Conservation (phyloP, 2,888 invertebrate species). For the Siphlonurus alternatus region DNA sequence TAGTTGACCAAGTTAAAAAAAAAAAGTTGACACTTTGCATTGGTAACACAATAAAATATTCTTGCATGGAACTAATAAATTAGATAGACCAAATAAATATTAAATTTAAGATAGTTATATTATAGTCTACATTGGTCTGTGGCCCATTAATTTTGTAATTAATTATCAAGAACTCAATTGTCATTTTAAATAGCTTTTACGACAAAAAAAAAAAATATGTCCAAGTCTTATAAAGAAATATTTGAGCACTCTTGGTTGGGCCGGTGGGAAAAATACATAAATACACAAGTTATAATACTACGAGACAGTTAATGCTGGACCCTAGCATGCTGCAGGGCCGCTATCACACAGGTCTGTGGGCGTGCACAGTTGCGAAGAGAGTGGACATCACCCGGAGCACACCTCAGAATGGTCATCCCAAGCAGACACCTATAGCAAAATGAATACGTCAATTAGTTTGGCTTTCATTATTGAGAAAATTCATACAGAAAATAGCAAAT, state of each 20-base stretch:
- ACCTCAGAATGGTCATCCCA: slow-evolving; percentile 81
- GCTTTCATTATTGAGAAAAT: slow-evolving; percentile 10
- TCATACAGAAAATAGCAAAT: too few relatives aligned
- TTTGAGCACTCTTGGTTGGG: not conserved
- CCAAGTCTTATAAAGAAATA: too few relatives aligned
- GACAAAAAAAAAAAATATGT: too few relatives aligned
- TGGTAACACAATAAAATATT: too few relatives aligned
- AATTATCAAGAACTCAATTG: too few relatives aligned
- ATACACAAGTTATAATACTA: not conserved
- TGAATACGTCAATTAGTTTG: slow-evolving; percentile 10
- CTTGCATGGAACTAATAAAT: too few relatives aligned
- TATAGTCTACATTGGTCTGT: not conserved
- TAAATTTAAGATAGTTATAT: too few relatives aligned
- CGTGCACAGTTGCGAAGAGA: not conserved
- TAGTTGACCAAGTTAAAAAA: too few relatives aligned
- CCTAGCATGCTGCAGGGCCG: not conserved
- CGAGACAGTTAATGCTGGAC: too few relatives aligned
- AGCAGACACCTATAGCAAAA: slow-evolving; percentile 49
- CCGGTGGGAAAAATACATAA: not conserved
- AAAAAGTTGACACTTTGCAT: too few relatives aligned
- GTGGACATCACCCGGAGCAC: slow-evolving; percentile 48
- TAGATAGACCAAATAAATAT: too few relatives aligned
- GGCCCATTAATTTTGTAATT: not conserved
- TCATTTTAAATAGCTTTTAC: too few relatives aligned
- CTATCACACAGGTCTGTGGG: not conserved